phyloP scores from a whole-genome alignment of 2,113 vertebrate genomes.

The Oncorhynchus tshawytscha region DNA sequence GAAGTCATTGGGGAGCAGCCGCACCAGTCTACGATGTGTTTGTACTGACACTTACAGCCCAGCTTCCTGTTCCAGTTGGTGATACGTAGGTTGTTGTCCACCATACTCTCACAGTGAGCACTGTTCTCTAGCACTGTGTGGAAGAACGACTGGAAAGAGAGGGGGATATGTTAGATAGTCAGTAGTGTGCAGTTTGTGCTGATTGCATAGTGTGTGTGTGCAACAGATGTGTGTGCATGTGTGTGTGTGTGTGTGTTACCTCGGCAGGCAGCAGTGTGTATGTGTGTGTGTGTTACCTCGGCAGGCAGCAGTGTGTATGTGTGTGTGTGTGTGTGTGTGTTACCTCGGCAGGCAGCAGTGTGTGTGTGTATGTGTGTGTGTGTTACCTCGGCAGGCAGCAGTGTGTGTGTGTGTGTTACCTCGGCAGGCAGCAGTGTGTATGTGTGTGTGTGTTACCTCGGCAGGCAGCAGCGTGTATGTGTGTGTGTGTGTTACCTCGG shows the following conservation, averaged over 20 bases:
- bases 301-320: slow-evolving; percentile 92
- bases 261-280: background rate
- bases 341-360: no score
- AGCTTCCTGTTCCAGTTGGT: slow-evolving; percentile 97
- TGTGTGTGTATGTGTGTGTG: no score
- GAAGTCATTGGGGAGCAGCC: slow-evolving; percentile 89
- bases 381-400: no score
- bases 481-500: slow-evolving; percentile 79
- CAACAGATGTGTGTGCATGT: background rate
- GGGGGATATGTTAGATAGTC: background rate
- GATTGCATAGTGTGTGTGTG: background rate
- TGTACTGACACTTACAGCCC: slow-evolving; percentile 92
- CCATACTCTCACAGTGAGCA: slow-evolving; percentile 84
- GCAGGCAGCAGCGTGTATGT: slow-evolving; percentile 93
- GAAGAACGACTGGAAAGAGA: slow-evolving; percentile 79
- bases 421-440: no score
- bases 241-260: no score
- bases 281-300: slow-evolving; percentile 80
- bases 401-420: no score
- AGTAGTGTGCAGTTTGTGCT: background rate
- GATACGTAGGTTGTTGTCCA: slow-evolving; percentile 92
- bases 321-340: slow-evolving; percentile 54
- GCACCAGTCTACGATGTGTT: slow-evolving; percentile 95
- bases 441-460: slow-evolving; percentile 76
- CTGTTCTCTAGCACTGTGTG: slow-evolving; percentile 92